These are phyloP conservation scores for Pherbina coryleti DNA, from an alignment of 2,888 invertebrate genomes.

Conservation along the genomic window DNA sequence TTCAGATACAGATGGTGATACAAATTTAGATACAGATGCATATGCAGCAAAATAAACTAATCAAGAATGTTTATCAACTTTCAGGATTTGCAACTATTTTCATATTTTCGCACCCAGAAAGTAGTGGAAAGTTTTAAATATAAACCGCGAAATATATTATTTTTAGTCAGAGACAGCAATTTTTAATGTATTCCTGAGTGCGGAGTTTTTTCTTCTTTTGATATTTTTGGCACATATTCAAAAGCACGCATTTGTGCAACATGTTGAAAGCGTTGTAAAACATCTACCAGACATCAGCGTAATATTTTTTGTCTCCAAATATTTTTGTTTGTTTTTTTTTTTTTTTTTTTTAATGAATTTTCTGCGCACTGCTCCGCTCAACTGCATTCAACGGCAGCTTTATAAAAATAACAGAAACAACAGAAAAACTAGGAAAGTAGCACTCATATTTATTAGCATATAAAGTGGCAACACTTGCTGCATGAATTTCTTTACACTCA, in stretches of 20 bases:
- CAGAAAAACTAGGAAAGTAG: background rate
- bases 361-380: conserved; percentile 7
- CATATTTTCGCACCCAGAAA: too few species aligned
- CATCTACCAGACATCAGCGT: background rate
- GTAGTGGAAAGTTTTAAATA: too few species aligned
- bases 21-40: too few species aligned
- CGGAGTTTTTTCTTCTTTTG: background rate
- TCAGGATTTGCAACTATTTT: too few species aligned
- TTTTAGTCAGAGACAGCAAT: too few species aligned
- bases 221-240: conserved; percentile 35
- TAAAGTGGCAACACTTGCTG: conserved; percentile 33
- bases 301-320: conserved; percentile 1
- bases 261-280: conserved; percentile 17
- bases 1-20: too few species aligned
- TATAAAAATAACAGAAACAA: background rate
- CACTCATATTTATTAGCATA: conserved; percentile 1
- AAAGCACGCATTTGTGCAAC: conserved; percentile 19
- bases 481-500: background rate
- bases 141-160: too few species aligned
- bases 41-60: too few species aligned
- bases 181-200: too few species aligned
- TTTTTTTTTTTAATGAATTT: background rate
- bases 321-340: background rate
- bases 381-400: background rate
- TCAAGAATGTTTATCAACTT: too few species aligned